These are phyloP conservation scores for Percina caprodes DNA, from an alignment of 2,113 vertebrate genomes.

Conservation along the genomic window DNA sequence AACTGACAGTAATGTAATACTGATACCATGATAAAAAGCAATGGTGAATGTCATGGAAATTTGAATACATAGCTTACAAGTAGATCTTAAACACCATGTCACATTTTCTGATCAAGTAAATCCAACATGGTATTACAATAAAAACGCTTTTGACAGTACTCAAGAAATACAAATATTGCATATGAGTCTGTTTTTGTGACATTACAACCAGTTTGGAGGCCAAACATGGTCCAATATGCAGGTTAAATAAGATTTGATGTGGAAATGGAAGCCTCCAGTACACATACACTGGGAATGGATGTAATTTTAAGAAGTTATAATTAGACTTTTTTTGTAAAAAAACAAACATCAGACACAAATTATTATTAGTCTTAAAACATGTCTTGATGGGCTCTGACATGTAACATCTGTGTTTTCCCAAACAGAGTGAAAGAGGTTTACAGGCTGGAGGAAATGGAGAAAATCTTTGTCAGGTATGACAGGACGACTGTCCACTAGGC, in stretches of 20 bases:
- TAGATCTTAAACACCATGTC: neutral
- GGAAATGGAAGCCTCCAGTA: neutral
- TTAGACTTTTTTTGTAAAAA: neutral
- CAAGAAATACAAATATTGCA: neutral
- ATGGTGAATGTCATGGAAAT: neutral
- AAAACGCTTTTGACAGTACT: neutral
- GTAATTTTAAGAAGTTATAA: neutral
- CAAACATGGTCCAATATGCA: neutral
- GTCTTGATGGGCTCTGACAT: neutral
- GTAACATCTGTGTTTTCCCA: neutral
- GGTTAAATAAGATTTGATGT: neutral
- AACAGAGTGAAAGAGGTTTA: conserved; percentile 97
- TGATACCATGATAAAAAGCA: neutral
- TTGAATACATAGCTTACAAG: neutral
- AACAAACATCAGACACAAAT: neutral
- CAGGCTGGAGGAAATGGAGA: conserved; percentile 96
- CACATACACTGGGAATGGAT: neutral
- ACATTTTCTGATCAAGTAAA: no score
- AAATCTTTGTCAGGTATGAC: conserved; percentile 95
- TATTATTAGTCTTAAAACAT: neutral
- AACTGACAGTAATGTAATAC: neutral
- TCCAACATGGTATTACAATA: neutral
- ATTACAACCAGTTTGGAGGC: neutral
- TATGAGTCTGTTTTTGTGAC: neutral
- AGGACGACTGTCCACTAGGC: neutral